Base-by-base conservation (phyloP, 2,888 invertebrate genomes). In the Gibbula magus region DNA sequence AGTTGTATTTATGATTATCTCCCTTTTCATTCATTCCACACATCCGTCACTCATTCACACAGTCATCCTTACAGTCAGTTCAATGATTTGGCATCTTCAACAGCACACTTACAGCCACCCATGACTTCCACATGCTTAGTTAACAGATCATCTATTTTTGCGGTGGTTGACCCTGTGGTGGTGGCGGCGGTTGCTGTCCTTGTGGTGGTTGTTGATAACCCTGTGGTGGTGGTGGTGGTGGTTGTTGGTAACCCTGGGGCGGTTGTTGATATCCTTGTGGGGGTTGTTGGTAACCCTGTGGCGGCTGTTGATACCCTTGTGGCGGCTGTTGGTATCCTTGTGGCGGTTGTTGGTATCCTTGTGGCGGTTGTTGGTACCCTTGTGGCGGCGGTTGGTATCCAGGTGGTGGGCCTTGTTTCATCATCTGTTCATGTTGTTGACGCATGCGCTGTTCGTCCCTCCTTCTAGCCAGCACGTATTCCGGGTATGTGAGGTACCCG, bases 401-500 rank as follows among this genome's bases (percentile, higher is more conserved):
- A 10, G 29, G n/a, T 32, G 20, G 53, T 2, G 22, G 35, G 20
- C 39, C 39, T 20, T 74, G 74, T 5, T 32, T 75, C 52, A 52
- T 52, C 51, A 52, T 75, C 51, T 75, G 29, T 54, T 75, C 22
- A 77, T 78, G 39, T 56, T 76, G 52, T 78, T 81, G 25, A 83
- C 54, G 39, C 83, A 85, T 85, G 73, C 86, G 82, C 51, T 85
- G 82, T 79, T 88, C 89, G 73, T 91, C 91, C n/a, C 91, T 83
- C 35, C 89, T 83, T 75, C 92, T 85, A 7, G 92, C 92, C 7
- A 89, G 82, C 39, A 88, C 87, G 90, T 96, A 96, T 92, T 98
- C 98, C 0, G 96, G 94, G 91, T 98, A 98, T 81, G 96, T 97
- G 52, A 98, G 93, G 91, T 95, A 96, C 0, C 98, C 98, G 90